A percentile compares a stretch with the other conserved stretches of the same genome.
These are phyloP conservation scores for Idaea straminata DNA, from an alignment of 2,888 invertebrate genomes.

Conservation along the genomic window DNA sequence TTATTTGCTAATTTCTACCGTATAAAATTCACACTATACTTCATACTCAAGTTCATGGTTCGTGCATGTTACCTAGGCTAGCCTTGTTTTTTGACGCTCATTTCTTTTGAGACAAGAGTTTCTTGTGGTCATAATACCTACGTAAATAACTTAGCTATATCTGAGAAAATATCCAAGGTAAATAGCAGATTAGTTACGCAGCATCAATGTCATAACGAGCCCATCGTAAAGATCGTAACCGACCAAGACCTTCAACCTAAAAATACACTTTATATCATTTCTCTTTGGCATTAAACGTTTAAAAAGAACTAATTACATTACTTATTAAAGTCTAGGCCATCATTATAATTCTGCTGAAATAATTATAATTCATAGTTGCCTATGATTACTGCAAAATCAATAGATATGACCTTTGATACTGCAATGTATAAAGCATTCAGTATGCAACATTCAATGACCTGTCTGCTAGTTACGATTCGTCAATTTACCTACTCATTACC, in stretches of 20 bases:
- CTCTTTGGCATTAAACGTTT: slow-evolving; percentile 22
- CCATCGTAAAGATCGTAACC: slow-evolving; percentile 30
- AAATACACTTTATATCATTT: slow-evolving; percentile 54
- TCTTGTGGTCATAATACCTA: not conserved
- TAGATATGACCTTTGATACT: slow-evolving; percentile 18
- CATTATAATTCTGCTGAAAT: not conserved
- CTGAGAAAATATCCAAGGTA: not conserved
- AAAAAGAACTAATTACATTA: not conserved
- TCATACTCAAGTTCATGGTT: slow-evolving; percentile 11
- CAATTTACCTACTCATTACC: not conserved
- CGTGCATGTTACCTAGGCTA: slow-evolving; percentile 34
- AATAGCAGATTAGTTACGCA: slow-evolving; percentile 23
- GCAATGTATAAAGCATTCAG: not conserved
- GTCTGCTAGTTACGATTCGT: not conserved
- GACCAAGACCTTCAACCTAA: slow-evolving; percentile 71
- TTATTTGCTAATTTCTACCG: not conserved
- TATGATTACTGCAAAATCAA: not conserved
- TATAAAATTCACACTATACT: not conserved
- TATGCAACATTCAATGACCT: not conserved
- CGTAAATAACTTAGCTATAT: not conserved
- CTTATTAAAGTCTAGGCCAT: not conserved
- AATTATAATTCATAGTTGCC: not conserved
- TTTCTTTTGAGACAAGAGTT: not conserved
- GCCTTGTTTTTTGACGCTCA: slow-evolving; percentile 34
- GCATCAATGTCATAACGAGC: slow-evolving; percentile 52